Conservation (phyloP, 1,140 invertebrate genomes). For the Bombus balteatus region DNA sequence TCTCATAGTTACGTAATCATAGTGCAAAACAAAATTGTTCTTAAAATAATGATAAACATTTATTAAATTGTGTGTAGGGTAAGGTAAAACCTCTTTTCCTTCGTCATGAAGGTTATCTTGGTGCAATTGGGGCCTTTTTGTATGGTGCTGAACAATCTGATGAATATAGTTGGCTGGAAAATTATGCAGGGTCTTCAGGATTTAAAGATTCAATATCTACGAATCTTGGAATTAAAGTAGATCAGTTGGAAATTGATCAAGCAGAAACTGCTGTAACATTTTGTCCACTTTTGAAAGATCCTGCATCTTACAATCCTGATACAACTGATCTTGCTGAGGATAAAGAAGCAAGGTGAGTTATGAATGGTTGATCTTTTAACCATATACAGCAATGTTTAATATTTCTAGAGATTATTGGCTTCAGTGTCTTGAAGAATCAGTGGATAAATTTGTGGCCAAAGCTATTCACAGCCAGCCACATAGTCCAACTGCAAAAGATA, state of each 20-base stretch:
- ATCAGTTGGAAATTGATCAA: conserved; percentile 88
- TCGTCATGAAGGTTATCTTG: conserved; percentile 90
- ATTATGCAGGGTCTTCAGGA: conserved; percentile 89
- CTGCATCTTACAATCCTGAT: conserved; percentile 91
- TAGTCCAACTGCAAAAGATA: conserved; percentile 88
- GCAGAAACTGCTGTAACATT: conserved; percentile 85
- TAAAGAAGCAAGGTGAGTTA: conserved; percentile 87
- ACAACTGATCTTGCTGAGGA: conserved; percentile 94
- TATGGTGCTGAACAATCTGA: conserved; percentile 87
- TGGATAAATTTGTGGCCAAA: conserved; percentile 88
- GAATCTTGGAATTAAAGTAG: conserved; percentile 81
- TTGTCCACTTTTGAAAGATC: conserved; percentile 87
- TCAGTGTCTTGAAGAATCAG: conserved; percentile 92
- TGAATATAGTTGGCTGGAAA: conserved; percentile 89
- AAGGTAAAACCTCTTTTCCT: conserved; percentile 89
- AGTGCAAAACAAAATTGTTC: not conserved
- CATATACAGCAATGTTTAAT: conserved; percentile 30
- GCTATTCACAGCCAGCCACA: conserved; percentile 90
- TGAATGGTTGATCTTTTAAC: conserved; percentile 51
- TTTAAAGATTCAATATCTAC: conserved; percentile 83
- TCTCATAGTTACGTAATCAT: not conserved
- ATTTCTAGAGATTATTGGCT: conserved; percentile 93
- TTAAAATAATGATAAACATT: not conserved
- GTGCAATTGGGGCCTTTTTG: conserved; percentile 90
- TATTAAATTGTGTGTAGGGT: conserved; percentile 75